A percentile compares a stretch with the other conserved stretches of the same genome.
These are phyloP conservation scores for Magallana nippona DNA, from an alignment of 2,888 invertebrate genomes.

Conservation along the genomic window DNA sequence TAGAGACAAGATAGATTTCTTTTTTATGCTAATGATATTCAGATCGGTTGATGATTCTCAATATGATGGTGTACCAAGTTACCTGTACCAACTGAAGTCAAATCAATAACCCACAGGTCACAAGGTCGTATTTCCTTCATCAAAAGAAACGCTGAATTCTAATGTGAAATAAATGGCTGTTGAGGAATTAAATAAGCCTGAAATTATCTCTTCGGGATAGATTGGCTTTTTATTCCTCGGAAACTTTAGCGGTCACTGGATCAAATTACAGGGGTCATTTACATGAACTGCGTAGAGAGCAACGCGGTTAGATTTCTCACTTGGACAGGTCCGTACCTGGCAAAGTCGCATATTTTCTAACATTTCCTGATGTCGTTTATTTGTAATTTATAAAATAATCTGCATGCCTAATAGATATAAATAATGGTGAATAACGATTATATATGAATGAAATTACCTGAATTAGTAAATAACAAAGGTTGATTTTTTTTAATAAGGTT, in stretches of 20 bases:
- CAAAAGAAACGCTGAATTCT: not conserved
- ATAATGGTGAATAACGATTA: too few species aligned
- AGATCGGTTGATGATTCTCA: not conserved
- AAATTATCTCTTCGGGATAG: slow-evolving; percentile 16
- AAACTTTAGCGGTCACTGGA: not conserved
- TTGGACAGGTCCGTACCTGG: too few species aligned
- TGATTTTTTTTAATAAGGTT: too few species aligned
- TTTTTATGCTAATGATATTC: slow-evolving; percentile 8
- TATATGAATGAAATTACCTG: too few species aligned
- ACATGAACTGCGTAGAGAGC: too few species aligned
- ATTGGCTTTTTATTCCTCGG: not conserved
- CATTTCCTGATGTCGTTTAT: too few species aligned
- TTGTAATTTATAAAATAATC: too few species aligned
- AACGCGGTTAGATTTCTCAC: too few species aligned
- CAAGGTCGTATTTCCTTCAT: not conserved
- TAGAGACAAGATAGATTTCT: not conserved
- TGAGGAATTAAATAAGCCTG: not conserved
- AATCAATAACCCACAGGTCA: slow-evolving; percentile 22
- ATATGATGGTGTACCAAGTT: not conserved
- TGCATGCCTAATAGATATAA: too few species aligned
- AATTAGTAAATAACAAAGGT: too few species aligned
- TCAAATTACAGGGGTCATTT: not conserved
- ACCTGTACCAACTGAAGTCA: slow-evolving; percentile 1
- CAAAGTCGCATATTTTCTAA: too few species aligned
- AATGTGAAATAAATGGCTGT: slow-evolving; percentile 22